Evolutionary conservation across 2,113 vertebrate genomes (phyloP), one percentile per base, ranked within the genome.

Genomic region (Amia ocellicauda): DNA sequence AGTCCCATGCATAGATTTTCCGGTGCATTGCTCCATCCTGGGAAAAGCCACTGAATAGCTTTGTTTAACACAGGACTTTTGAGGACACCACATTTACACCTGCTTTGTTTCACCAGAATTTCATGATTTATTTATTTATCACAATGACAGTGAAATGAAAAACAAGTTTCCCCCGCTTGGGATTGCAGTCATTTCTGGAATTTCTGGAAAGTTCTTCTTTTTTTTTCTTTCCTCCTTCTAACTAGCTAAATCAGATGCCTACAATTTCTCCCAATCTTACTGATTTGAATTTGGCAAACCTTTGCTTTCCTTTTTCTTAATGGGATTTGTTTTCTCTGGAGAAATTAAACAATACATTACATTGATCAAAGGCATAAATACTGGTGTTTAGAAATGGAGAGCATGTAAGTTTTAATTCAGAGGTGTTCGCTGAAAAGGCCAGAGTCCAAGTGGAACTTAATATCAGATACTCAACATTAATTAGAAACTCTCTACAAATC

Each of bases 1-100:
- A 47, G 57, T 49, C 28, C 62, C 47, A 49, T 70, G 68, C 71
- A 79, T 71, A 73, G 67, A 78, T 85, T 83, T 83, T 71, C 68
- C 47, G 67, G 77, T 53, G 53, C 59, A 51, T 80, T 80, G 68
- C 58, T 16, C 52, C 69, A 63, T 83, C 74, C 73, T 58, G 71
- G 73, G 74, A 74, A 74, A 74, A 71, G 60, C 54, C 60, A 67
- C 43, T 58, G 40, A 22, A 42, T 43, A 59, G 47, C 60, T 76
- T 75, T 68, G 61, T 73, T 53, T 16, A n/a, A 66, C 41, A 66
- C 31, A 23, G 66, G 49, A 60, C 31, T 19, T 67, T 60, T 43
- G 19, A 62, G 61, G 60, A n/a, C 50, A 62, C 59, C 60, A 64
- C 51, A 24, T 55, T 63, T 66, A 58, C 64, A 75, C 71, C 74